Conservation (phyloP, 64 coral and sea anemone genomes). For the Montipora cactus region DNA sequence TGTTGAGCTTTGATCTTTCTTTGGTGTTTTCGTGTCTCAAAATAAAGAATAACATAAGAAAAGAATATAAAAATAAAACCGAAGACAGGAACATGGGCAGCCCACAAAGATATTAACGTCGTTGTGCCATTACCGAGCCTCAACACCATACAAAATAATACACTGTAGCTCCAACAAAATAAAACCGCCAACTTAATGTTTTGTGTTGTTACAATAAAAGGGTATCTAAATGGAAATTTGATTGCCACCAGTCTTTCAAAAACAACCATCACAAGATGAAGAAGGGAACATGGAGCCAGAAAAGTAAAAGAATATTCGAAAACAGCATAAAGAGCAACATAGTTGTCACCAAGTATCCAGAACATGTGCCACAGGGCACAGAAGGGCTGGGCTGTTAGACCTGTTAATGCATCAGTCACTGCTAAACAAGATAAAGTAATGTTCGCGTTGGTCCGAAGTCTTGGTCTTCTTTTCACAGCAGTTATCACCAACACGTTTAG, state of each 20-base stretch:
- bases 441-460: constrained; percentile 1
- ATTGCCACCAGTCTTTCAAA: background rate
- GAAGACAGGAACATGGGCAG: background rate
- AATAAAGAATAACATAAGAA: background rate
- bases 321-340: background rate
- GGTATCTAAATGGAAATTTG: background rate
- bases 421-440: background rate
- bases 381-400: background rate
- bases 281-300: background rate
- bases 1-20: background rate
- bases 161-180: background rate
- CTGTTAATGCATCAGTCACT: background rate
- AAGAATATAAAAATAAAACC: background rate
- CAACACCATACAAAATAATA: background rate
- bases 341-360: background rate
- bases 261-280: background rate
- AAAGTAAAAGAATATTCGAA: background rate
- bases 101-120: background rate
- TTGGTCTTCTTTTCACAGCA: constrained; percentile 12
- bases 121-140: background rate
- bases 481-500: constrained; percentile 7
- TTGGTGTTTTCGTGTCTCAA: background rate
- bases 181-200: background rate
- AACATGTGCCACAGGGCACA: background rate
- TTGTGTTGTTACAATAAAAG: background rate